phyloP scores from a whole-genome alignment of 2,113 vertebrate species.

The Hippocampus zosterae region DNA sequence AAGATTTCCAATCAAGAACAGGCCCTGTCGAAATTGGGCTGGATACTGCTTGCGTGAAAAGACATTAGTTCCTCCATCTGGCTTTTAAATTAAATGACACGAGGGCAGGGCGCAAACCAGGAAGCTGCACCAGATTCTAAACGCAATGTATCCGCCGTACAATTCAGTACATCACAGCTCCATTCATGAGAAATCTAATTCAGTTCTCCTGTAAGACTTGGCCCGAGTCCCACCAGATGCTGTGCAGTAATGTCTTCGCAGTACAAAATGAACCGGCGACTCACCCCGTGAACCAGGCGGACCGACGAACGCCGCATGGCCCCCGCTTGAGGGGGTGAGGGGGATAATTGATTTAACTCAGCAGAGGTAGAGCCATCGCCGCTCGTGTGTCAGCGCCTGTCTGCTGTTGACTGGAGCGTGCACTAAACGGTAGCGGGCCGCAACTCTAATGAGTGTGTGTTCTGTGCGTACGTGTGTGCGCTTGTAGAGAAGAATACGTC shows the following conservation, averaged over 20 bases:
- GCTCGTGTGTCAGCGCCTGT: conserved; percentile 44
- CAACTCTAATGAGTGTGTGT: conserved; percentile 12
- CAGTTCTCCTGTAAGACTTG: conserved; percentile 24
- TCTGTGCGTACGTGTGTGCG: neutral
- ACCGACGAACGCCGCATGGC: conserved; percentile 23
- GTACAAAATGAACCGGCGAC: neutral
- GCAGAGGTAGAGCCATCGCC: conserved; percentile 38
- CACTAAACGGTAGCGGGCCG: conserved; percentile 28
- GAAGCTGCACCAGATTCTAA: neutral
- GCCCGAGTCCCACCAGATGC: conserved; percentile 36
- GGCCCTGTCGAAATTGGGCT: conserved; percentile 34
- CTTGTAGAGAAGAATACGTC: conserved; percentile 6
- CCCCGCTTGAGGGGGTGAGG: conserved; percentile 34
- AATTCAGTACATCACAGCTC: conserved; percentile 4
- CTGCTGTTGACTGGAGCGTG: conserved; percentile 40
- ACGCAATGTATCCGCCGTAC: neutral
- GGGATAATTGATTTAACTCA: conserved; percentile 55
- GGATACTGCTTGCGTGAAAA: conserved; percentile 27
- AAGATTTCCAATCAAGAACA: conserved; percentile 46
- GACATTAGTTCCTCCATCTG: conserved; percentile 42
- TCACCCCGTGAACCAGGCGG: conserved; percentile 38
- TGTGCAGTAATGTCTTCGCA: conserved; percentile 18
- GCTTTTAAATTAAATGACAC: conserved; percentile 42
- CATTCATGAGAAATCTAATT: conserved; percentile 33
- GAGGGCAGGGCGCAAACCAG: neutral